A percentile compares a stretch with the other conserved stretches of the same genome.
Conservation (phyloP, 2,113 vertebrate genomes). For the Tautogolabrus adspersus region DNA sequence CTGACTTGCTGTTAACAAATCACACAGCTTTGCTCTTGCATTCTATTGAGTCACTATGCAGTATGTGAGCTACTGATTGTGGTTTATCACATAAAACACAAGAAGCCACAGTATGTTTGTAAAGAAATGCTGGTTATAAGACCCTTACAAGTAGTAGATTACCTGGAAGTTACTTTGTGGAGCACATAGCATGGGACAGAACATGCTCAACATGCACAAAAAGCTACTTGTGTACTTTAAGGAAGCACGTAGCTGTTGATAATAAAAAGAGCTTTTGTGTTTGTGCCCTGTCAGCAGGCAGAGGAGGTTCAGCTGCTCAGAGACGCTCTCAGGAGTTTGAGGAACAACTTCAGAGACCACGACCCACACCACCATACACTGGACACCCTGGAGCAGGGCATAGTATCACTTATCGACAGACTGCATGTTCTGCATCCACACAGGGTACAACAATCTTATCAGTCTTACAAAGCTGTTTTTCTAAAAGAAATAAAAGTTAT, state of each 20-base stretch:
- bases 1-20: neutral
- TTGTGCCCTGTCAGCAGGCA: constrained; percentile 76
- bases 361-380: constrained; percentile 98
- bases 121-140: neutral
- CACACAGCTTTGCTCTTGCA: neutral
- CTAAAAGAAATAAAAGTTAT: too few relatives aligned
- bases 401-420: constrained; percentile 93
- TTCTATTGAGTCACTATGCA: neutral
- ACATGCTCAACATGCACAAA: neutral
- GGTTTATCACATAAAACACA: neutral
- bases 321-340: constrained; percentile 92
- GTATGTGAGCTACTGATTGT: neutral
- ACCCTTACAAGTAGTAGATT: neutral
- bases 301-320: constrained; percentile 94
- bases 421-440: constrained; percentile 86
- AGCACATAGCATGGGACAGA: neutral
- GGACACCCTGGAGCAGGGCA: constrained; percentile 97
- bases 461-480: neutral
- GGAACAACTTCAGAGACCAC: constrained; percentile 93
- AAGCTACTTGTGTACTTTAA: neutral
- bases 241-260: neutral
- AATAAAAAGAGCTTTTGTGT: neutral
- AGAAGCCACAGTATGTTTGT: neutral
- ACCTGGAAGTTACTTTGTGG: neutral
- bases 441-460: constrained; percentile 76